phyloP scores from a whole-genome alignment of 1,140 invertebrate genomes.

The Drosophila funebris region DNA sequence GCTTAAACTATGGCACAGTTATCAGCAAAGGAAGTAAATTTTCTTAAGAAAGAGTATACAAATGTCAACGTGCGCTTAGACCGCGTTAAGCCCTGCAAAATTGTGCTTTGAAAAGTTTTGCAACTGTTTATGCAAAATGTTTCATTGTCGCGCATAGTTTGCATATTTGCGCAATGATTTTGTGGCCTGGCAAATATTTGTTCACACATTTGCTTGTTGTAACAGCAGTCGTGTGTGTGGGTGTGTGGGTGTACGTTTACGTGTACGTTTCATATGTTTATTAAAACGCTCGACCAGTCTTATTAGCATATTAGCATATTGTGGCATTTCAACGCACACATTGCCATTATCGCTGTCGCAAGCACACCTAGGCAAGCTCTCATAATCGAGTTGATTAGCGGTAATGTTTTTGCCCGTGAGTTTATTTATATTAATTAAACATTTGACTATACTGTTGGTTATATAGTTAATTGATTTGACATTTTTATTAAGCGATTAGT shows the following conservation, averaged over 20 bases:
- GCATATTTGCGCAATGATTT: constrained; percentile 78
- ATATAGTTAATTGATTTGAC: constrained; percentile 1
- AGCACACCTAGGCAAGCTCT: constrained; percentile 35
- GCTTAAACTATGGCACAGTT: too few species aligned
- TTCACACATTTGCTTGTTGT: constrained; percentile 60
- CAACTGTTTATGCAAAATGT: constrained; percentile 54
- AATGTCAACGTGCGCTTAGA: constrained; percentile 2
- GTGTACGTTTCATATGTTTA: constrained; percentile 54
- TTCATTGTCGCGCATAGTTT: constrained; percentile 59
- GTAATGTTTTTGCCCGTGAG: constrained; percentile 30
- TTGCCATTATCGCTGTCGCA: constrained; percentile 54
- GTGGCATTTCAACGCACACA: constrained; percentile 62
- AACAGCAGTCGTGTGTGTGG: constrained; percentile 8
- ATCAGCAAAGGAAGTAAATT: too few species aligned
- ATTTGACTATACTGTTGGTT: constrained; percentile 12
- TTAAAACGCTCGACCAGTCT: constrained; percentile 46
- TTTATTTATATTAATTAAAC: constrained; percentile 50
- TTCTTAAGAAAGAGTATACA: background rate
- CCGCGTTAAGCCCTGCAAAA: constrained; percentile 37
- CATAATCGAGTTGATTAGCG: constrained; percentile 74
- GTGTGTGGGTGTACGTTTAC: constrained; percentile 27
- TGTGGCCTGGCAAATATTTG: constrained; percentile 75
- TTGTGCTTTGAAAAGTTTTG: constrained; percentile 32
- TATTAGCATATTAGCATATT: constrained; percentile 71
- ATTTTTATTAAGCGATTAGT: constrained; percentile 15